Conservation (phyloP, 2,113 vertebrate species). For the Xyliphius kryptos region DNA sequence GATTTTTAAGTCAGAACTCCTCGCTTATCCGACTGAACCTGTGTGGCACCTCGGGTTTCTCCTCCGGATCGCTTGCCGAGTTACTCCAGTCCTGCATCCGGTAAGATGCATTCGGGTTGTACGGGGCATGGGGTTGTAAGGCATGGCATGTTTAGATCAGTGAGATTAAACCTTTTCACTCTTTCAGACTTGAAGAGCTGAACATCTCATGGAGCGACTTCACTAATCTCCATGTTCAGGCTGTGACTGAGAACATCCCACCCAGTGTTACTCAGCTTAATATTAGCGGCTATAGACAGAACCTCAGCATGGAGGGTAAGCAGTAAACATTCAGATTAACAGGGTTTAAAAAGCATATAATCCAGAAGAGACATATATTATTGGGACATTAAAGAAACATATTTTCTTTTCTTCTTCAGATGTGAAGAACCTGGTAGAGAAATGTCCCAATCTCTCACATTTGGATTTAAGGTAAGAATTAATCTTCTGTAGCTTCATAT, state of each 20-base stretch:
- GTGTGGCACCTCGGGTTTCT: conserved; percentile 78
- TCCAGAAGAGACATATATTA: no score
- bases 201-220: conserved; percentile 92
- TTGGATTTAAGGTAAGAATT: conserved; percentile 83
- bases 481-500: no score
- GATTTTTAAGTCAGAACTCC: conserved; percentile 71
- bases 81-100: conserved; percentile 69
- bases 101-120: conserved; percentile 52
- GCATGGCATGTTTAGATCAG: background rate
- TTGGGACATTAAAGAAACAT: background rate
- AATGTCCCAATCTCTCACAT: conserved; percentile 73
- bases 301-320: conserved; percentile 74
- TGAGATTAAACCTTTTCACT: background rate
- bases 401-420: conserved; percentile 61
- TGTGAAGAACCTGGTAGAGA: conserved; percentile 69
- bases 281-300: conserved; percentile 89
- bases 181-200: conserved; percentile 71
- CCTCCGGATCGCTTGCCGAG: conserved; percentile 60
- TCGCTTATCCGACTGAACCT: conserved; percentile 76
- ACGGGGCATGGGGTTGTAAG: no score
- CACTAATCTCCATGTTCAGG: conserved; percentile 68
- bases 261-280: conserved; percentile 73
- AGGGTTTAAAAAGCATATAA: no score
- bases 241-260: conserved; percentile 61
- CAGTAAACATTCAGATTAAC: background rate